Percentiles rank a stretch among this genome's conserved stretches.
Evolutionary conservation across 2,888 invertebrate species (phyloP).

Genomic region (Pyrrhia umbra): DNA sequence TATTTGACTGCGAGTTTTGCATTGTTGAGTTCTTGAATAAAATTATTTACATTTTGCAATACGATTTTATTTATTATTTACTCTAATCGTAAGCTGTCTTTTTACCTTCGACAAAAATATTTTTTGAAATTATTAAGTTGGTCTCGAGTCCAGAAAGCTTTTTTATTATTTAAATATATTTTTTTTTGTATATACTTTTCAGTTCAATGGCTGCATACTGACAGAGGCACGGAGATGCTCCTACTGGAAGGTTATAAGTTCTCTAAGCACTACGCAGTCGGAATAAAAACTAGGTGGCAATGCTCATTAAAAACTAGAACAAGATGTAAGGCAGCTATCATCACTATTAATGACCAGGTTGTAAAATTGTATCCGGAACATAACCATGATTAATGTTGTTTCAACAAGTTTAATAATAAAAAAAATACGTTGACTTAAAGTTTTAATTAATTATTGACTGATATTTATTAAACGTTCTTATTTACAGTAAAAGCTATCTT

Average conservation of each 20-base stretch:
- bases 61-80: too few relatives aligned
- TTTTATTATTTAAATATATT: background rate
- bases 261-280: background rate
- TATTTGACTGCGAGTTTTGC: background rate
- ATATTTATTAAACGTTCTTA: too few relatives aligned
- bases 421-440: too few relatives aligned
- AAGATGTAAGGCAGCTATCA: slow-evolving; percentile 59
- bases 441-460: too few relatives aligned
- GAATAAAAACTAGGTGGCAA: slow-evolving; percentile 40
- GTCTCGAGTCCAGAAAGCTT: background rate
- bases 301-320: slow-evolving; percentile 52
- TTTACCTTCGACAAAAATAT: too few relatives aligned
- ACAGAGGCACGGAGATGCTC: slow-evolving; percentile 17
- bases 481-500: too few relatives aligned
- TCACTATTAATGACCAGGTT: slow-evolving; percentile 36
- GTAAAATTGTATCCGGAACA: slow-evolving; percentile 33
- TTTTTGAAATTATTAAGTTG: too few relatives aligned
- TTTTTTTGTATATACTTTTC: background rate
- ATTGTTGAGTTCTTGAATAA: too few relatives aligned
- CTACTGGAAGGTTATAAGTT: slow-evolving; percentile 7
- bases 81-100: too few relatives aligned
- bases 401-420: too few relatives aligned
- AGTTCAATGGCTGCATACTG: slow-evolving; percentile 15
- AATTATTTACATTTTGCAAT: too few relatives aligned
- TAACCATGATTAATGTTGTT: slow-evolving; percentile 38